These are phyloP conservation scores for Cacatua alba DNA, from an alignment of 2,113 vertebrate genomes.

Conservation along the genomic window DNA sequence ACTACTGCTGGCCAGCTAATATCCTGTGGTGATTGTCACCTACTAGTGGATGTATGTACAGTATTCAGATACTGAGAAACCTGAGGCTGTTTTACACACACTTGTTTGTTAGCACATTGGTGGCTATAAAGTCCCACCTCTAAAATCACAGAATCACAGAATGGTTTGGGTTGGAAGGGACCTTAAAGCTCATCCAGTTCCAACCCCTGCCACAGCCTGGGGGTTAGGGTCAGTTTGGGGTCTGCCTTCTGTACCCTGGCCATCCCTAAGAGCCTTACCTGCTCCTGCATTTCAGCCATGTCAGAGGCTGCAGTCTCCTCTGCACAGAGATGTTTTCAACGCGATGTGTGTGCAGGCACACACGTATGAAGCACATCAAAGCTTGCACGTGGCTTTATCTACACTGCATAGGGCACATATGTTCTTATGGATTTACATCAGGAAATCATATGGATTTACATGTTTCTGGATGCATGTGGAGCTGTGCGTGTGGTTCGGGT, in stretches of 20 bases:
- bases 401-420: background rate
- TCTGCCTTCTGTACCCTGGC: background rate
- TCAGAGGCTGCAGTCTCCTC: background rate
- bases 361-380: rapidly evolving
- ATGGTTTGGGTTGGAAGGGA: background rate
- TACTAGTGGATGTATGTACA: background rate
- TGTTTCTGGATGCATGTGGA: rapidly evolving
- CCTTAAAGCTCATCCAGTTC: background rate
- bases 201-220: background rate
- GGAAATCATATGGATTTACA: rapidly evolving
- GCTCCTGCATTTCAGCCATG: rapidly evolving
- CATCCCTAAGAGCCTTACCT: background rate
- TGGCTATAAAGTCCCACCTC: background rate
- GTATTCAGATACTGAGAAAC: background rate
- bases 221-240: background rate
- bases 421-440: rapidly evolving
- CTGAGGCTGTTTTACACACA: background rate
- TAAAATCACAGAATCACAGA: background rate
- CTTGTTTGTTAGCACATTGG: background rate
- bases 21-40: background rate
- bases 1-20: background rate
- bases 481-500: rapidly evolving
- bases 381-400: background rate
- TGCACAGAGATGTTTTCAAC: rapidly evolving
- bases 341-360: rapidly evolving